Evolutionary conservation across 2,888 invertebrate genomes (phyloP).

Genomic region (Apamea sordens): DNA sequence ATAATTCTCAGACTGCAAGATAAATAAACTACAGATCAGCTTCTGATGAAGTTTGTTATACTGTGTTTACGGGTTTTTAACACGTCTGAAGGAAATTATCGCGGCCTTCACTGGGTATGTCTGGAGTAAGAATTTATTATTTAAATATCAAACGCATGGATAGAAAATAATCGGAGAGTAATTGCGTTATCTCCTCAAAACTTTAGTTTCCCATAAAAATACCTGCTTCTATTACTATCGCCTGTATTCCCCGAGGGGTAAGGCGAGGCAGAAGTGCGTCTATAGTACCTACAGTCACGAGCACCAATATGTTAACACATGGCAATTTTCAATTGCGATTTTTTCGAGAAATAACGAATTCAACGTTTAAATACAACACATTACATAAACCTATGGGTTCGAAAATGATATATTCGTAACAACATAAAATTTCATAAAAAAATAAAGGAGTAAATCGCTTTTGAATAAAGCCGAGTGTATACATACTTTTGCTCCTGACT

Average conservation of each 20-base stretch:
- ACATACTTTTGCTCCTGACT: too few species aligned
- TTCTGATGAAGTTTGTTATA: constrained; percentile 27
- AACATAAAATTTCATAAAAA: too few species aligned
- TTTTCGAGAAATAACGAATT: too few species aligned
- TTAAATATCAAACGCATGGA: neutral
- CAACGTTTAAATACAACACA: too few species aligned
- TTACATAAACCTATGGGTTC: too few species aligned
- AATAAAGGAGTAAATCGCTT: too few species aligned
- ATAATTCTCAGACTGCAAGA: constrained; percentile 2
- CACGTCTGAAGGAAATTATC: constrained; percentile 3
- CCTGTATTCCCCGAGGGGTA: neutral
- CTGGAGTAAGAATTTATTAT: neutral
- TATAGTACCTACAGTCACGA: too few species aligned
- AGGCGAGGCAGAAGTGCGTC: neutral
- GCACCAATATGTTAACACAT: too few species aligned
- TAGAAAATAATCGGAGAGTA: neutral
- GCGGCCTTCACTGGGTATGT: constrained; percentile 10
- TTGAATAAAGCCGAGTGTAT: too few species aligned
- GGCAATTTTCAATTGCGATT: too few species aligned
- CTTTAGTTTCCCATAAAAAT: neutral
- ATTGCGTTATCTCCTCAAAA: neutral
- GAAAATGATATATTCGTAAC: too few species aligned
- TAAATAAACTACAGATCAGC: constrained; percentile 13
- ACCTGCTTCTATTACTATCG: neutral
- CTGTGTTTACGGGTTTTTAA: constrained; percentile 9